phyloP scores from a whole-genome alignment of 2,888 invertebrate species.

The Chromoteleia sp. region DNA sequence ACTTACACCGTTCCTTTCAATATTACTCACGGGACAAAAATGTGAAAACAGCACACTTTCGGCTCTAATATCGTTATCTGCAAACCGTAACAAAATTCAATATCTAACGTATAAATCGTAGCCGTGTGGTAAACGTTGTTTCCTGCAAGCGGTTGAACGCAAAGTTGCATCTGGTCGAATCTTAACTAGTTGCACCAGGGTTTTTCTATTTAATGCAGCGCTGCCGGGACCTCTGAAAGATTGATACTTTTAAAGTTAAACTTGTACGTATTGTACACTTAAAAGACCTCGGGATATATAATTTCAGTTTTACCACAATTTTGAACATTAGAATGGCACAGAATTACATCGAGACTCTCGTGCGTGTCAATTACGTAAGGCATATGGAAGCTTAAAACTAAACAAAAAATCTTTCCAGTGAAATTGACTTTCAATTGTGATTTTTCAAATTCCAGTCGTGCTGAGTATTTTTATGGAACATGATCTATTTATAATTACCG shows the following conservation, averaged over 20 bases:
- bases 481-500: slow-evolving; percentile 39
- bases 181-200: slow-evolving; percentile 60
- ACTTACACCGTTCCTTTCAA: slow-evolving; percentile 41
- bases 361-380: background rate
- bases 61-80: slow-evolving; percentile 33
- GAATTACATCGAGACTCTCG: background rate
- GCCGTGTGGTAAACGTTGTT: slow-evolving; percentile 35
- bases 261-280: slow-evolving; percentile 34
- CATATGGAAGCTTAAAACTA: background rate
- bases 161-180: slow-evolving; percentile 55
- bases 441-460: slow-evolving; percentile 13
- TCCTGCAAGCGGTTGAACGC: slow-evolving; percentile 33
- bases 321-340: background rate
- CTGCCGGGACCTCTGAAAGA: slow-evolving; percentile 20
- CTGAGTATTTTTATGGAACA: slow-evolving; percentile 9
- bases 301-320: slow-evolving; percentile 17
- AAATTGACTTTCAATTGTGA: slow-evolving; percentile 11
- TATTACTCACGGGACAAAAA: slow-evolving; percentile 53
- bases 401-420: background rate
- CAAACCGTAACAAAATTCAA: slow-evolving; percentile 46
- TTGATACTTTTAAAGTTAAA: slow-evolving; percentile 45
- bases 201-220: slow-evolving; percentile 45
- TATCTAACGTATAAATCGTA: slow-evolving; percentile 42
- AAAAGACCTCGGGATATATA: slow-evolving; percentile 31
- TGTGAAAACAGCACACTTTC: slow-evolving; percentile 51